phyloP scores from a whole-genome alignment of 2,113 vertebrate genomes.

The Calidris pygmaea region DNA sequence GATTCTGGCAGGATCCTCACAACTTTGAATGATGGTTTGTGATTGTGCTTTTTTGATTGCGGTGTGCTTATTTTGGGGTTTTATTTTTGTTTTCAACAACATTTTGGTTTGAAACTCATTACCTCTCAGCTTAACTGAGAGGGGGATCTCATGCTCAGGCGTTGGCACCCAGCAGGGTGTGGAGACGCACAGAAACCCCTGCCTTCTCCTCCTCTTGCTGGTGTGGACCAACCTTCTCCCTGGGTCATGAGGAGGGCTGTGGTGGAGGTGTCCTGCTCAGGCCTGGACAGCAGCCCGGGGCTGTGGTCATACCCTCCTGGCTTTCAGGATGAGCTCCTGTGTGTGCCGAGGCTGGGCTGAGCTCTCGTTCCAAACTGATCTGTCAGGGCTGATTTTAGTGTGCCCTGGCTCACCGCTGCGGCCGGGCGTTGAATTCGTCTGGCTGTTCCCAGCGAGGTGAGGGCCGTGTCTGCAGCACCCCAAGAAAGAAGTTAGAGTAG shows the following conservation, averaged over 20 bases:
- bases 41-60: slow-evolving; percentile 36
- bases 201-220: neutral
- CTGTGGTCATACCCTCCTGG: neutral
- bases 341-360: neutral
- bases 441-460: neutral
- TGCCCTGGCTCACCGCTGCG: neutral
- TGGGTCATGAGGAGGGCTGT: accelerated
- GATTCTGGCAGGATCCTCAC: neutral
- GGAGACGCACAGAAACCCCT: accelerated
- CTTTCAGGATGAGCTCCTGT: neutral
- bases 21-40: slow-evolving; percentile 30
- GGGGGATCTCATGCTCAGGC: neutral
- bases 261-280: neutral
- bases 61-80: neutral
- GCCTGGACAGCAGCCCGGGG: neutral
- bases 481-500: neutral
- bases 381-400: neutral
- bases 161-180: accelerated
- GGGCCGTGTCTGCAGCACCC: neutral
- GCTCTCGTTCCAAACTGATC: neutral
- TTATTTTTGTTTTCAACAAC: slow-evolving; percentile 48
- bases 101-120: slow-evolving; percentile 3
- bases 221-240: accelerated
- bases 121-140: neutral
- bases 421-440: neutral